phyloP scores from a whole-genome alignment of 2,888 invertebrate genomes.

The Phymatocera aterrima region DNA sequence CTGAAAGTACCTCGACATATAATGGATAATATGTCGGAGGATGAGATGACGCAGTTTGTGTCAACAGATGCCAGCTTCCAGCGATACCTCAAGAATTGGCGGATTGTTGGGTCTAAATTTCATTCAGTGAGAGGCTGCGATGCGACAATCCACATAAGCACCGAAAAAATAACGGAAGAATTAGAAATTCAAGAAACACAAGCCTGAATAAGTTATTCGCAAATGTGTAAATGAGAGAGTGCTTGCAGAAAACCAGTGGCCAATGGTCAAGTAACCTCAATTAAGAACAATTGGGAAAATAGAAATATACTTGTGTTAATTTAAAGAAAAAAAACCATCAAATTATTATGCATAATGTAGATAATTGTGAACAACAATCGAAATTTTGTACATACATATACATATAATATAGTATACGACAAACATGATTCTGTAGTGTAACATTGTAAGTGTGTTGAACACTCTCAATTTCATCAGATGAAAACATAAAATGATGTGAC shows the following conservation, averaged over 20 bases:
- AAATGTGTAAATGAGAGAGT: neutral
- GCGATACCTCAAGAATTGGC: constrained; percentile 64
- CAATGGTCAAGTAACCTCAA: neutral
- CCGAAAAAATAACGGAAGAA: constrained; percentile 45
- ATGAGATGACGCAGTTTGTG: constrained; percentile 77
- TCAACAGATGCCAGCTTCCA: constrained; percentile 73
- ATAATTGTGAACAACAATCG: neutral
- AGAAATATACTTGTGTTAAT: neutral
- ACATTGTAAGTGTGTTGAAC: too few species aligned
- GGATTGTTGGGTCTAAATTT: constrained; percentile 67
- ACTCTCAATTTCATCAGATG: too few species aligned
- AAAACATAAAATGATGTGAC: too few species aligned
- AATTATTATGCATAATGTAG: neutral
- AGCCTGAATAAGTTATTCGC: neutral
- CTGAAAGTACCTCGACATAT: constrained; percentile 76
- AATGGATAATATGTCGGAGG: constrained; percentile 76
- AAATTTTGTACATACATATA: neutral
- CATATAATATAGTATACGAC: neutral
- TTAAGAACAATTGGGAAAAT: neutral
- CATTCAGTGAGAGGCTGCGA: constrained; percentile 68
- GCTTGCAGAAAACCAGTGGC: neutral
- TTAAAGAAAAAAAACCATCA: neutral
- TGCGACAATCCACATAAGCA: constrained; percentile 68
- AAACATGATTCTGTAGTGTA: too few species aligned
- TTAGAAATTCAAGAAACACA: constrained; percentile 28